phyloP scores from a whole-genome alignment of 2,797 vertebrate genomes.

The Sebastolobus altivelis region DNA sequence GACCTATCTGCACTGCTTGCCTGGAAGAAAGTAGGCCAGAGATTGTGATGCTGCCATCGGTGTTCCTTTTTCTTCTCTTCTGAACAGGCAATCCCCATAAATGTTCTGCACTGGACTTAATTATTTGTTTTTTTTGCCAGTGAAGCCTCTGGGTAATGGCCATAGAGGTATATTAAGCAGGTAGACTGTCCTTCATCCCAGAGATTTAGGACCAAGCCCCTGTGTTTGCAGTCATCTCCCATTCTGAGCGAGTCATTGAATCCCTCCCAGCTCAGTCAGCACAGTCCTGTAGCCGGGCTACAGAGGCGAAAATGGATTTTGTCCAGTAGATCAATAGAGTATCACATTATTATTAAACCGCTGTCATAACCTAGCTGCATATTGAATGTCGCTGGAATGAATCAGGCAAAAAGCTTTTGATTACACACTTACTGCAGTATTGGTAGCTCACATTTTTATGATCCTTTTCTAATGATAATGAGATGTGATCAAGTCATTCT shows the following conservation, averaged over 20 bases:
- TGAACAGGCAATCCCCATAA: constrained; percentile 6
- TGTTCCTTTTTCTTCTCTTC: constrained; percentile 43
- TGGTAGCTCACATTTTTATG: constrained; percentile 5
- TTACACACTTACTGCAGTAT: constrained; percentile 37
- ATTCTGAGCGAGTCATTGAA: constrained; percentile 45
- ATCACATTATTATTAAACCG: constrained; percentile 68
- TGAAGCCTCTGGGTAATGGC: neutral
- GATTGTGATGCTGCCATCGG: constrained; percentile 49
- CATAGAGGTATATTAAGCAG: neutral
- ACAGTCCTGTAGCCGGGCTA: constrained; percentile 45
- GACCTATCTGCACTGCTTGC: constrained; percentile 48
- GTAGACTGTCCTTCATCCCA: constrained; percentile 38
- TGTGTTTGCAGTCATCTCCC: constrained; percentile 22
- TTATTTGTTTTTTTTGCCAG: constrained; percentile 14
- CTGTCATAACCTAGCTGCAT: constrained; percentile 56
- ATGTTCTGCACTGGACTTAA: neutral
- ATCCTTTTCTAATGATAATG: constrained; percentile 22
- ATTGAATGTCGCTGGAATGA: constrained; percentile 63
- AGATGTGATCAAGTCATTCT: constrained; percentile 23
- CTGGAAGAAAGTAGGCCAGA: constrained; percentile 64
- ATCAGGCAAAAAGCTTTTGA: constrained; percentile 57
- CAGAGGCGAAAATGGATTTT: constrained; percentile 63
- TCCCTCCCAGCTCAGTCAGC: constrained; percentile 58
- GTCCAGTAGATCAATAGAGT: constrained; percentile 66
- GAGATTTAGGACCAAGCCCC: constrained; percentile 7